These are phyloP conservation scores for Galeopterus variegatus DNA, from an alignment of 2,113 vertebrate species.

Conservation along the genomic window DNA sequence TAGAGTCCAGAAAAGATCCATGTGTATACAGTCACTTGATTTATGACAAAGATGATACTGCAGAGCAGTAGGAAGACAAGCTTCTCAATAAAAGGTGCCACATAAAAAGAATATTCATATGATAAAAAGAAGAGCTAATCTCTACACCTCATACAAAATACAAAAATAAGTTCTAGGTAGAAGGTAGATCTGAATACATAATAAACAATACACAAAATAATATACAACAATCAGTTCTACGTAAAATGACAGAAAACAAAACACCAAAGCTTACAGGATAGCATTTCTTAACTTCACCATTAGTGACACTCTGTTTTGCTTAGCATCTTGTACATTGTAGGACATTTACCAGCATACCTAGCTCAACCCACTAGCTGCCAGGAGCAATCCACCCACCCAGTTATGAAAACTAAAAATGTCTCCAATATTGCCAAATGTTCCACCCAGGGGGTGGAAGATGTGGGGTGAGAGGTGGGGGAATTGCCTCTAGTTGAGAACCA, in stretches of 20 bases:
- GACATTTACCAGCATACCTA: background rate
- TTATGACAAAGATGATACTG: background rate
- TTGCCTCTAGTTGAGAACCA: background rate
- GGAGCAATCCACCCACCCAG: background rate
- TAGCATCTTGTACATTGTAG: background rate
- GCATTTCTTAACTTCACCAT: background rate
- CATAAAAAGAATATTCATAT: background rate
- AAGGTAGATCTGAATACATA: background rate
- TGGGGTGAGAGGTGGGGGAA: background rate
- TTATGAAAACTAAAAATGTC: slow-evolving; percentile 14
- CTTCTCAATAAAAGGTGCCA: background rate
- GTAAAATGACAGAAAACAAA: slow-evolving; percentile 6
- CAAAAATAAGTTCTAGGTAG: slow-evolving; percentile 10
- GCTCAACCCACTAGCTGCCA: background rate
- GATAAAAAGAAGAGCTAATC: background rate
- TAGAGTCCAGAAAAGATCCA: background rate
- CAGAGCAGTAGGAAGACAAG: background rate
- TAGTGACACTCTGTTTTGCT: background rate
- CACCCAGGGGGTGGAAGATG: background rate
- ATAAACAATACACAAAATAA: slow-evolving; percentile 26
- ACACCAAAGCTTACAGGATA: background rate
- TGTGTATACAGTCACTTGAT: background rate
- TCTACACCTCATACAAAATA: background rate
- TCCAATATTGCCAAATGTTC: background rate
- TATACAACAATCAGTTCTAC: background rate